These are phyloP conservation scores for Somateria mollissima DNA, from an alignment of 2,797 vertebrate genomes.

Conservation along the genomic window DNA sequence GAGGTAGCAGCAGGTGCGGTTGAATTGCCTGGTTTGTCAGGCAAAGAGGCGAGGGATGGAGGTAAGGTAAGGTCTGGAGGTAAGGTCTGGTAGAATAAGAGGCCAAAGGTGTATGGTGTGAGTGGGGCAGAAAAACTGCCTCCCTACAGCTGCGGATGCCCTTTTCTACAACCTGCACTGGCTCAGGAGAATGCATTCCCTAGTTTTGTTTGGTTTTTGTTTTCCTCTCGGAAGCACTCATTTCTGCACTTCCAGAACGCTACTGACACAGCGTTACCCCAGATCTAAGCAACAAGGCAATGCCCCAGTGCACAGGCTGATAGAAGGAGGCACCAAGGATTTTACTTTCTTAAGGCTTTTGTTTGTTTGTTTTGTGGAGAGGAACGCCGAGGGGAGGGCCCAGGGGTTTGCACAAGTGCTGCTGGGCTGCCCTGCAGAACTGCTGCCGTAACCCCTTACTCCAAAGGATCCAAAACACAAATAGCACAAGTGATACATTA, in stretches of 20 bases:
- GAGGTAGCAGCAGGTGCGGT: neutral
- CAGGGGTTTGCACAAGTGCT: neutral
- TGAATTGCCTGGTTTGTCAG: neutral
- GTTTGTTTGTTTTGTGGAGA: neutral
- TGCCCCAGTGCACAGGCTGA: accelerated
- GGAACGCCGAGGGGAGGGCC: neutral
- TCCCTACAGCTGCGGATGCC: neutral
- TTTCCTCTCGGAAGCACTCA: neutral
- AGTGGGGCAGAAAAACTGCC: neutral
- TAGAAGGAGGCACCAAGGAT: neutral
- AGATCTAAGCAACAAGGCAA: neutral
- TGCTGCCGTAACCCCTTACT: neutral
- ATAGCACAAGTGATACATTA: neutral
- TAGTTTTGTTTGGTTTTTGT: neutral
- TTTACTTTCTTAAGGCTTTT: neutral
- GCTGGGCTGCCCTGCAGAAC: too few relatives aligned
- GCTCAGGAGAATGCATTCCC: neutral
- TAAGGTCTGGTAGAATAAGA: neutral
- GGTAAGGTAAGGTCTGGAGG: neutral
- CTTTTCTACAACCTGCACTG: neutral
- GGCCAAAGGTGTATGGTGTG: accelerated
- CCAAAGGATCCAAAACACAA: too few relatives aligned
- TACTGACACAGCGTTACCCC: neutral
- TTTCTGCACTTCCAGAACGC: neutral
- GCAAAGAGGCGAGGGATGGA: neutral